Conservation (phyloP, 23 tunicate genomes). For the Ciona savignyi region DNA sequence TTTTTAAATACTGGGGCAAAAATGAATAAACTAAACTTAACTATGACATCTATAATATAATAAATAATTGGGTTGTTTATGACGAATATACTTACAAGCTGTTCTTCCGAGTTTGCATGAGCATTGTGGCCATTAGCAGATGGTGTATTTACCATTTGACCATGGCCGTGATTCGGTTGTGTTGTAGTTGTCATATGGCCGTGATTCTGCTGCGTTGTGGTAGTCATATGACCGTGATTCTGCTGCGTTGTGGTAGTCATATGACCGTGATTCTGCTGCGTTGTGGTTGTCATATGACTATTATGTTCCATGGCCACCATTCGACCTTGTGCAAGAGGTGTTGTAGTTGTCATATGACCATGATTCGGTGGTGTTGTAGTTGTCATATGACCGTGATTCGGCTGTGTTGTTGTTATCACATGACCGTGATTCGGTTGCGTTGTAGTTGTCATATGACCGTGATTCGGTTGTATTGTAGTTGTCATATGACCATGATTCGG, state of each 20-base stretch:
- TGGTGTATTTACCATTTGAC: too few relatives aligned
- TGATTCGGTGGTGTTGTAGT: too few relatives aligned
- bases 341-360: slow-evolving; percentile 1
- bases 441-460: not conserved
- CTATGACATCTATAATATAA: too few relatives aligned
- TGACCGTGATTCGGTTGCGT: not conserved
- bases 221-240: not conserved
- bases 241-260: not conserved
- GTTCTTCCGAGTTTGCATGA: not conserved
- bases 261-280: not conserved
- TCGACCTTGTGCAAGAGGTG: not conserved
- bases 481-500: not conserved
- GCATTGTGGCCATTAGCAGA: not conserved
- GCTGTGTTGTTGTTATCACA: not conserved
- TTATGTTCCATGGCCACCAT: too few relatives aligned
- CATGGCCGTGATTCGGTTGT: too few relatives aligned
- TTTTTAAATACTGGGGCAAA: too few relatives aligned
- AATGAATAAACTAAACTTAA: too few relatives aligned
- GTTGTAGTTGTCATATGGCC: too few relatives aligned
- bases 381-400: too few relatives aligned
- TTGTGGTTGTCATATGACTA: not conserved
- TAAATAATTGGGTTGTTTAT: too few relatives aligned
- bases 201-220: too few relatives aligned
- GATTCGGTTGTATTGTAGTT: not conserved
- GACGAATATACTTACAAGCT: too few relatives aligned